A percentile compares a stretch with the other conserved stretches of the same genome.
These are phyloP conservation scores for Mamestra brassicae DNA, from an alignment of 2,888 invertebrate genomes.

Conservation along the genomic window DNA sequence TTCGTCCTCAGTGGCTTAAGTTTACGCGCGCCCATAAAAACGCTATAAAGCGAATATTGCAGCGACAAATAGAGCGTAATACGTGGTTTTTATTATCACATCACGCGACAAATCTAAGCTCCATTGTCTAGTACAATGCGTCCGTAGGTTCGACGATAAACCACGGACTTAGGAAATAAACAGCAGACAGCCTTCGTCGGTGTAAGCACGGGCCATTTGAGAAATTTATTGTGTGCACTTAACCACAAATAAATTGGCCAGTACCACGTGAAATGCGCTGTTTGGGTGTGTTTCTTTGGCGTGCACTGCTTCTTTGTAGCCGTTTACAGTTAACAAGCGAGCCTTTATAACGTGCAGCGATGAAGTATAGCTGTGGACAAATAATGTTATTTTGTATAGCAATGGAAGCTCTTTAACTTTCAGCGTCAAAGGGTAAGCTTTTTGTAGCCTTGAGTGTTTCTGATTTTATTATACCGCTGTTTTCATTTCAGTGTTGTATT, in stretches of 20 bases:
- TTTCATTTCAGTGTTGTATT: slow-evolving; percentile 8
- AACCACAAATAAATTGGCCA: slow-evolving; percentile 90
- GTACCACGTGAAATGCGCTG: slow-evolving; percentile 81
- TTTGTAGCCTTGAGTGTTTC: slow-evolving; percentile 3
- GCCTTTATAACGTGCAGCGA: slow-evolving; percentile 54
- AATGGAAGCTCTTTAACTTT: slow-evolving; percentile 28
- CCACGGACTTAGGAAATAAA: slow-evolving; percentile 86
- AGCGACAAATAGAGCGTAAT: slow-evolving; percentile 78
- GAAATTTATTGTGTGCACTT: slow-evolving; percentile 90
- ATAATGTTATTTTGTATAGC: slow-evolving; percentile 54
- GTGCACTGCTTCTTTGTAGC: slow-evolving; percentile 67
- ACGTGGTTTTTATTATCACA: slow-evolving; percentile 80
- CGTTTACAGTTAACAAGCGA: slow-evolving; percentile 71
- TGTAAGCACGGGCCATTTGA: slow-evolving; percentile 89
- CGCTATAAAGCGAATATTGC: slow-evolving; percentile 75
- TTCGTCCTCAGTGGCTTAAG: slow-evolving; percentile 67
- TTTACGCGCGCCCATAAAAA: slow-evolving; percentile 76
- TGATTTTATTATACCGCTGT: slow-evolving; percentile 22
- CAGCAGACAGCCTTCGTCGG: slow-evolving; percentile 86
- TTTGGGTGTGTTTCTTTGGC: slow-evolving; percentile 72
- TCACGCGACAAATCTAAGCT: slow-evolving; percentile 83
- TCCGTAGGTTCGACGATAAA: slow-evolving; percentile 82
- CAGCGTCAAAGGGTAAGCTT: slow-evolving; percentile 4
- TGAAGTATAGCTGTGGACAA: slow-evolving; percentile 48
- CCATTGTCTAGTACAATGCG: slow-evolving; percentile 80